These are phyloP conservation scores for Quiscalus mexicanus DNA, from an alignment of 2,113 vertebrate genomes.

Conservation along the genomic window DNA sequence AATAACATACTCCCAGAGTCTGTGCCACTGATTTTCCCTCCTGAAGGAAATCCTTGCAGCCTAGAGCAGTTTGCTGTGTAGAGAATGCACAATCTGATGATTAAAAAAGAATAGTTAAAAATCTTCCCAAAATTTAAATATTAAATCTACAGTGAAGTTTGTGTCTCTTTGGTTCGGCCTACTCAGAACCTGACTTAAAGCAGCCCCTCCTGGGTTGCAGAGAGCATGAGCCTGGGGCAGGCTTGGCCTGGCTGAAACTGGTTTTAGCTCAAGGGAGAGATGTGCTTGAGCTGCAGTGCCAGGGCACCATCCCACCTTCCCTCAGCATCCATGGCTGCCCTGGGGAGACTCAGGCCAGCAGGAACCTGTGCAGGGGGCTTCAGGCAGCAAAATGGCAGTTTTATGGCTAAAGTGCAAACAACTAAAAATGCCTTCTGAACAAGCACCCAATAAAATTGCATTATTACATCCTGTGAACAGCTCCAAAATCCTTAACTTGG, in stretches of 20 bases:
- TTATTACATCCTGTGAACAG: slow-evolving; percentile 66
- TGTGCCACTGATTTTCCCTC: not conserved
- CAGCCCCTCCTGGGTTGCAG: not conserved
- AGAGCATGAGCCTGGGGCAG: rapidly evolving
- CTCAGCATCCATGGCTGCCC: rapidly evolving
- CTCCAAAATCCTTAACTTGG: slow-evolving; percentile 27
- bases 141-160: not conserved
- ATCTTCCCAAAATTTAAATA: not conserved
- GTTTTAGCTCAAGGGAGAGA: not conserved
- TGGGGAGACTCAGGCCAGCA: not conserved
- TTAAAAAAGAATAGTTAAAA: not conserved
- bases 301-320: not conserved
- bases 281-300: not conserved
- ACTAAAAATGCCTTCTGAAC: not conserved
- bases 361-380: not conserved
- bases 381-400: not conserved
- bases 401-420: slow-evolving; percentile 45
- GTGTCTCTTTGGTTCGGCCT: not conserved
- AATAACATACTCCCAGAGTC: not conserved
- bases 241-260: not conserved
- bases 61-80: not conserved
- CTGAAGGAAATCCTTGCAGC: not conserved
- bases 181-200: not conserved
- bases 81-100: not conserved
- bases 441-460: slow-evolving; percentile 50